Evolutionary conservation across 2,888 invertebrate genomes (phyloP), one percentile per base, ranked within the genome.

Genomic region (Junonia oenone): DNA sequence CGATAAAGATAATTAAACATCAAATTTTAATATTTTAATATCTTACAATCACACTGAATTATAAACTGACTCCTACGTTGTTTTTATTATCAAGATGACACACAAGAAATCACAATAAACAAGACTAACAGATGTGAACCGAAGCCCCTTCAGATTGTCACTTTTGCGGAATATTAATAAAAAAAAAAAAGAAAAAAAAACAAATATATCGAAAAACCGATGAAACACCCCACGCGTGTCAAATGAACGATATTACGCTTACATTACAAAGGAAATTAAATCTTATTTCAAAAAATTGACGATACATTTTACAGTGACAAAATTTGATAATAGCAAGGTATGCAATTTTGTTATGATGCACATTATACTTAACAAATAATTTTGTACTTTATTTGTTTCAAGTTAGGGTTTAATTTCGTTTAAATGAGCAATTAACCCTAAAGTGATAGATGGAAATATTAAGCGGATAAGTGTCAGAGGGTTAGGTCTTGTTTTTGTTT

Each of bases 151-250:
- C 61, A 66, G 76, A 75, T 67, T 76, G 75, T 74, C 73, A 71
- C 67, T 68, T 67, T 67, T 76, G 75, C 73, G 73, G 72, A 71
- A 77, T 75, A 73, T 78, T 78, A 78, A 74, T 78, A 76, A 76
- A 70, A 76, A 75, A 76, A 73, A 70, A 76, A 75, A 76, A 73
- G 71, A 72, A 70, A 6, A 4, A 58, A 61, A 63, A 74, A 75
- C 69, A 76, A 73, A 79, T 73, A 72, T 69, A 65, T 69, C 72
- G 74, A 81, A 81, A 78, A 78, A 76, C 78, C 72, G 64, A 78
- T 76, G 76, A 76, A 73, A 72, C 74, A 62, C 66, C 66, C 66
- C 66, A 56, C 66, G 67, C 72, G 73, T 76, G 78, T 78, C 81
- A 78, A 76, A 76, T 71, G 69, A 69, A 69, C 71, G 71, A 74